Conservation (phyloP, 2,888 invertebrate species). For the Apamea sordens region DNA sequence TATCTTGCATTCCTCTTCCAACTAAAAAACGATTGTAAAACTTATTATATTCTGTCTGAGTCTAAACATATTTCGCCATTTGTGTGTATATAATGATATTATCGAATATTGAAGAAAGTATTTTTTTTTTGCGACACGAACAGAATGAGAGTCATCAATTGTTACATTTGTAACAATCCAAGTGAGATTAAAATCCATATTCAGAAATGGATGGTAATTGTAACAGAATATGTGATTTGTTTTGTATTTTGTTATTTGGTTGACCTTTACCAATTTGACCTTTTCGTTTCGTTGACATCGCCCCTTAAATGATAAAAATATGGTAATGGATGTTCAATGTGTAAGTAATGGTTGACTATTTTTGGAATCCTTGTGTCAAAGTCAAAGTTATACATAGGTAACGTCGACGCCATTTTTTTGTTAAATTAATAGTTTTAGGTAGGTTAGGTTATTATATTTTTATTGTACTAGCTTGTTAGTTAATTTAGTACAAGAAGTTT, state of each 20-base stretch:
- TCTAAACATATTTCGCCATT: background rate
- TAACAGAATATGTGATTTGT: background rate
- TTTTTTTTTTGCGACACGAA: background rate
- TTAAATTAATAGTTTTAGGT: too few relatives aligned
- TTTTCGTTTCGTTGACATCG: constrained; percentile 22
- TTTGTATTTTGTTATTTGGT: constrained; percentile 3
- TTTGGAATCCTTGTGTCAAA: background rate
- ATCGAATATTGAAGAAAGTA: too few relatives aligned
- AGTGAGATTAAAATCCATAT: constrained; percentile 7
- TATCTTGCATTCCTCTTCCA: constrained; percentile 86
- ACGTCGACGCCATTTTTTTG: too few relatives aligned
- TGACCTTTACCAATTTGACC: constrained; percentile 32
- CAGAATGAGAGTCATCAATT: background rate
- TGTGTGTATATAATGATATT: too few relatives aligned
- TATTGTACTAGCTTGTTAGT: too few relatives aligned
- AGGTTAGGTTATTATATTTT: too few relatives aligned
- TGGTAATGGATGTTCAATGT: constrained; percentile 38
- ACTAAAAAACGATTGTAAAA: constrained; percentile 65
- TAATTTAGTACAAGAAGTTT: too few relatives aligned
- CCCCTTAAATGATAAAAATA: constrained; percentile 19
- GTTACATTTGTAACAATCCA: too few relatives aligned
- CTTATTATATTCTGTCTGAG: background rate
- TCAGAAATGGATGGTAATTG: constrained; percentile 3
- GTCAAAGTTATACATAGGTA: too few relatives aligned
- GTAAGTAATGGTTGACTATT: constrained; percentile 16